Conservation (phyloP, 1,140 invertebrate species). For the Wasmannia auropunctata region DNA sequence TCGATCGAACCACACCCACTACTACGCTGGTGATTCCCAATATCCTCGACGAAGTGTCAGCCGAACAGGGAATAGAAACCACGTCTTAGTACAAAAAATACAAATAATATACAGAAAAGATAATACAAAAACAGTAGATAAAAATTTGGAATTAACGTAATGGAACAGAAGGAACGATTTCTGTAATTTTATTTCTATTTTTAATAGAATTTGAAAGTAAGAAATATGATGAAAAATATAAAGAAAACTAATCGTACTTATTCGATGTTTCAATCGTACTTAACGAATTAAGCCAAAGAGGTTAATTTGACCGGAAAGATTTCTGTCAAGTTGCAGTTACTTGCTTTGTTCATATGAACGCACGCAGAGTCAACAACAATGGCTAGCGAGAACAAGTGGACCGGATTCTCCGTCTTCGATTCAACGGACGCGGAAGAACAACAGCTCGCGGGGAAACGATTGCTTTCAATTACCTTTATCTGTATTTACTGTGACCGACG, state of each 20-base stretch:
- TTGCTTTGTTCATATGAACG: not conserved
- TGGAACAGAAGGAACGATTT: not conserved
- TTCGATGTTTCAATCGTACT: not conserved
- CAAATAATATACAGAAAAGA: not conserved
- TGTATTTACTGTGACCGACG: conserved; percentile 70
- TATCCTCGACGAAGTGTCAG: conserved; percentile 52
- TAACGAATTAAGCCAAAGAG: not conserved
- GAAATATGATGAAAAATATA: not conserved
- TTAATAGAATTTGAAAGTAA: not conserved
- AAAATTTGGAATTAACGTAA: not conserved
- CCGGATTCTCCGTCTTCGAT: conserved; percentile 51
- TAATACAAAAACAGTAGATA: not conserved
- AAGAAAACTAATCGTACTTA: not conserved
- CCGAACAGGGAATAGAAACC: not conserved
- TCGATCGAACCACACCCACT: conserved; percentile 28
- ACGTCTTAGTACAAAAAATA: not conserved
- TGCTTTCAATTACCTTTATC: conserved; percentile 74
- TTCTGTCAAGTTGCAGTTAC: not conserved
- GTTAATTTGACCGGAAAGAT: not conserved
- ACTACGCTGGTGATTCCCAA: conserved; percentile 61
- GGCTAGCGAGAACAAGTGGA: conserved; percentile 23
- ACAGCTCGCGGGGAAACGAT: conserved; percentile 61
- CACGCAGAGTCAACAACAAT: conserved; percentile 35
- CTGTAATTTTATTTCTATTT: not conserved
- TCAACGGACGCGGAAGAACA: conserved; percentile 13